Conservation (phyloP, 2,113 vertebrate genomes). For the Microtus richardsoni region DNA sequence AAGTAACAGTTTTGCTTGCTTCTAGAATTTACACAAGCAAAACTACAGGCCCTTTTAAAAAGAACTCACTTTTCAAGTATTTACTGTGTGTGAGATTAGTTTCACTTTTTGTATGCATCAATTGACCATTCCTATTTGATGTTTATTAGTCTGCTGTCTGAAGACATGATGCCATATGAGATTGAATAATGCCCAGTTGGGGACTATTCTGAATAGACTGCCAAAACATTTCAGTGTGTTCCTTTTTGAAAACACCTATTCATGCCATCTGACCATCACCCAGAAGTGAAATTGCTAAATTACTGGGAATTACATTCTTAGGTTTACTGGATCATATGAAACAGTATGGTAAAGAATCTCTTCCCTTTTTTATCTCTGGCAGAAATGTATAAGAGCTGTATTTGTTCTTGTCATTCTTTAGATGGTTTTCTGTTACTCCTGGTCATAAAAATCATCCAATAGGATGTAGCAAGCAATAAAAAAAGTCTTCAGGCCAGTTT, state of each 20-base stretch:
- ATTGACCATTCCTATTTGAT: not conserved
- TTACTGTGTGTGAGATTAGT: not conserved
- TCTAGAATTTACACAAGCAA: not conserved
- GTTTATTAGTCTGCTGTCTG: not conserved
- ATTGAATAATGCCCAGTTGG: slow-evolving; percentile 7
- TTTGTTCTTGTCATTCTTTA: not conserved
- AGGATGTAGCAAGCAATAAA: not conserved
- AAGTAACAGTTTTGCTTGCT: not conserved
- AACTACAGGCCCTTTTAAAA: not conserved
- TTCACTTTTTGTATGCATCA: not conserved
- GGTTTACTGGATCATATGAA: not conserved
- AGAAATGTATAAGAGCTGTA: slow-evolving; percentile 22
- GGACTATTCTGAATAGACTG: not conserved
- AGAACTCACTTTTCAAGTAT: not conserved
- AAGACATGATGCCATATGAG: not conserved
- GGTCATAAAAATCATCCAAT: not conserved
- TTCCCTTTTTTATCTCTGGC: not conserved
- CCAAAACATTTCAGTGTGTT: not conserved
- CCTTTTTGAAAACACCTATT: not conserved
- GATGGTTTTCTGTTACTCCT: not conserved
- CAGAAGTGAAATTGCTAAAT: not conserved
- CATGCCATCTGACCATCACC: not conserved
- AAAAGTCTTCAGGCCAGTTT: not conserved
- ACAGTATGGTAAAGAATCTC: not conserved
- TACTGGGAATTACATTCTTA: not conserved